Base-by-base conservation (phyloP, 2,113 vertebrate genomes). In the Castor canadensis region DNA sequence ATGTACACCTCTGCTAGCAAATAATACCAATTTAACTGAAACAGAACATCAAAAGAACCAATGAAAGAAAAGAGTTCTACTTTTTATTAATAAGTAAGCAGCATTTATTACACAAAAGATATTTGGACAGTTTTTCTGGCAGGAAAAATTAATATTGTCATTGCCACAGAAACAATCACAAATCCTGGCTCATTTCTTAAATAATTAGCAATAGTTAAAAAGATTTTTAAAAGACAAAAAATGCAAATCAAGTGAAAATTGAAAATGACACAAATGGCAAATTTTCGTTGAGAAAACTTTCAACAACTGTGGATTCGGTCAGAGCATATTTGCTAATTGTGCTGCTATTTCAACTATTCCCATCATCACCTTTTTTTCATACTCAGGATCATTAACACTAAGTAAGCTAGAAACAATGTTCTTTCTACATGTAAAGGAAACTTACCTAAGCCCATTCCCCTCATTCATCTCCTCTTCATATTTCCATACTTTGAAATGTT, bases 201-300 rank as follows among this genome's bases (percentile, higher is more conserved):
- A 95, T 87, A 97, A 96, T 95, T 96, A 93, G 35, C 38, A 92
- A 75, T 56, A 75, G 30, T 89, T 93, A 56, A 95, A 96, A 97
- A 60, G 22, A 19, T 54, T 92, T 89, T 91, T 75, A 94, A 90
- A 85, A 49, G 66, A 49, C 20, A 87, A 95, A 95, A 89, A 95
- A 43, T 89, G 64, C 67, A 92, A 97, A 92, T 92, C 2, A 24
- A 94, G 32, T 81, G 85, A 91, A 92, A 87, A 96, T 77, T 95
- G 80, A 90, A 97, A 95, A 95, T 92, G 84, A 87, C 52, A 89
- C 71, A 92, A 94, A 92, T 67, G 54, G 20, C 32, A 49, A 6
- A 22, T 94, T 93, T 93, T 90, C 2, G 3, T 38, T 0, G 9
- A 71, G 84, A 97, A 81, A 49, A 32, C 22, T 96, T 92, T 96